A percentile compares a stretch with the other conserved stretches of the same genome.
Evolutionary conservation across 2,113 vertebrate species (phyloP).

Genomic region (Heliornis fulica): DNA sequence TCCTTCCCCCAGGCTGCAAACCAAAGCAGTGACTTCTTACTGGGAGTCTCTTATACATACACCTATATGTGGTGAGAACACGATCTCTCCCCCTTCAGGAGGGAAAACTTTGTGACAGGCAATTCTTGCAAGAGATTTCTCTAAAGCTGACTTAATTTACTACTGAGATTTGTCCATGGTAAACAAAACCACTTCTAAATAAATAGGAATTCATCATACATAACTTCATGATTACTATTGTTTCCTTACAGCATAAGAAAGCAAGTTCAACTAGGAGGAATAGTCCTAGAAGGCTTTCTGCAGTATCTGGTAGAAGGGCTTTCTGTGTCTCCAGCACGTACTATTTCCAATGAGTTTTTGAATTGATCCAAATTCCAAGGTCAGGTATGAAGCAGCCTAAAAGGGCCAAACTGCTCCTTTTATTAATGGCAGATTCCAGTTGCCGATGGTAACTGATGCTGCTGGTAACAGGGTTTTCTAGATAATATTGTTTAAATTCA

Average conservation of each 20-base stretch:
- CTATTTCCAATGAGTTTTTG: neutral
- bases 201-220: neutral
- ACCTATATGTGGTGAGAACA: neutral
- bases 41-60: neutral
- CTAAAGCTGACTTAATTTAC: neutral
- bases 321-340: neutral
- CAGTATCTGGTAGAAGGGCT: neutral
- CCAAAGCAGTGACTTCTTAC: neutral
- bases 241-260: neutral
- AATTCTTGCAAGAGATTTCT: neutral
- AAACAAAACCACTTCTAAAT: neutral
- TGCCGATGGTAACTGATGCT: constrained; percentile 20
- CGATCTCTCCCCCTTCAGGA: neutral
- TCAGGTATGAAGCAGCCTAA: neutral
- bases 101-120: neutral
- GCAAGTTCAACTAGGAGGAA: neutral
- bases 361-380: neutral
- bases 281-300: neutral
- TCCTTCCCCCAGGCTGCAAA: neutral
- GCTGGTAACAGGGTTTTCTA: neutral
- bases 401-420: neutral
- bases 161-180: neutral
- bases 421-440: neutral
- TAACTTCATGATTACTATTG: neutral
- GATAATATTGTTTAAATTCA: neutral